A percentile compares a stretch with the other conserved stretches of the same genome.
Conservation (phyloP, 2,113 vertebrate genomes). For the Barnardius zonarius region DNA sequence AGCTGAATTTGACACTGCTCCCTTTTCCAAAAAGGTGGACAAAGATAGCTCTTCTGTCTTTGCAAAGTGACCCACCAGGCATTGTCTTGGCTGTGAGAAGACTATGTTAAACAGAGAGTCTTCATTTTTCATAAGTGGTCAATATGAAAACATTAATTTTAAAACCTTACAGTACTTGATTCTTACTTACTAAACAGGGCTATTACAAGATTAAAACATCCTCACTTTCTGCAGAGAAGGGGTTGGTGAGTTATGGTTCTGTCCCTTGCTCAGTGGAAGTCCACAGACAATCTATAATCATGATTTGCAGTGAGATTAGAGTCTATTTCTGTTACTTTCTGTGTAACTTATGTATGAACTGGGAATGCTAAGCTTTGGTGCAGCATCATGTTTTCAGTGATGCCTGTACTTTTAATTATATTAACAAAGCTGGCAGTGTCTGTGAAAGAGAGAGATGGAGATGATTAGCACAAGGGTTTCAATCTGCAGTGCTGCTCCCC, state of each 20-base stretch:
- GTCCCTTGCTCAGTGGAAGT: conserved; percentile 4
- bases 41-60: background rate
- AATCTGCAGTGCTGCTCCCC: conserved; percentile 19
- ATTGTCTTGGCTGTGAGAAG: background rate
- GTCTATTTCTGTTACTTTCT: conserved; percentile 31
- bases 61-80: background rate
- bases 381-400: conserved; percentile 1
- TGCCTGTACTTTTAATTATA: conserved; percentile 44
- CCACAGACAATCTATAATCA: conserved; percentile 19
- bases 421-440: conserved; percentile 1
- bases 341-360: background rate
- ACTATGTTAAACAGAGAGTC: background rate
- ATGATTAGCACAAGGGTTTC: background rate
- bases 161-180: background rate
- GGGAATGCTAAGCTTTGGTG: conserved; percentile 1
- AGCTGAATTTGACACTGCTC: background rate
- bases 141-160: background rate
- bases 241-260: conserved; percentile 41
- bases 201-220: conserved; percentile 20
- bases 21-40: background rate
- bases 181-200: conserved; percentile 36
- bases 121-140: conserved; percentile 3
- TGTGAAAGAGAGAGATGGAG: background rate
- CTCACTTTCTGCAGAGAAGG: background rate
- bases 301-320: conserved; percentile 44